These are phyloP conservation scores for Cerceris rybyensis DNA, from an alignment of 2,888 invertebrate species.

Conservation along the genomic window DNA sequence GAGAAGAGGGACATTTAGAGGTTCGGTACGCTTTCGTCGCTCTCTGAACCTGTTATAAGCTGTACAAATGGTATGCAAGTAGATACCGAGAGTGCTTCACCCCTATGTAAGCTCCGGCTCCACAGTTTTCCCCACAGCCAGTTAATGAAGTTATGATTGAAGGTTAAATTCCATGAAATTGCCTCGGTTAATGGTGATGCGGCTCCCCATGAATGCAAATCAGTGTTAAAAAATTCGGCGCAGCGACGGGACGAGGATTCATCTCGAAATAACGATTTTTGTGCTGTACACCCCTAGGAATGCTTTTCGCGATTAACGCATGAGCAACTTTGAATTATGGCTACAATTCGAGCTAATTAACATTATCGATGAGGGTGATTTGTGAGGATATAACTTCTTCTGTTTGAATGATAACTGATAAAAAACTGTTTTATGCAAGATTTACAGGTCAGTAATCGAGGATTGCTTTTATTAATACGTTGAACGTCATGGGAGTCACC, in stretches of 20 bases:
- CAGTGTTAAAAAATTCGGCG: constrained; percentile 54
- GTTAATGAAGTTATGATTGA: constrained; percentile 79
- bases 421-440: too few species aligned
- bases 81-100: constrained; percentile 46
- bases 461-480: too few species aligned
- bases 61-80: constrained; percentile 71
- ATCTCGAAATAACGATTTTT: constrained; percentile 41
- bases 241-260: constrained; percentile 1
- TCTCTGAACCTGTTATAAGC: constrained; percentile 73
- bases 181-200: constrained; percentile 69
- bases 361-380: constrained; percentile 10
- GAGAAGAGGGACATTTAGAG: constrained; percentile 41
- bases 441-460: too few species aligned
- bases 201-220: constrained; percentile 59
- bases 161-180: constrained; percentile 78
- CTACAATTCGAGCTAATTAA: constrained; percentile 24
- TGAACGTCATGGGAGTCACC: too few species aligned
- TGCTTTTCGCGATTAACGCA: constrained; percentile 34
- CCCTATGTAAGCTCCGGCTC: constrained; percentile 43
- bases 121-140: constrained; percentile 58
- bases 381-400: background rate
- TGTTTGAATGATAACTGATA: too few species aligned
- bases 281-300: constrained; percentile 29
- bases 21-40: constrained; percentile 48
- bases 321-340: constrained; percentile 15